phyloP scores from a whole-genome alignment of 1,140 invertebrate genomes.

The Apolygus lucorum region DNA sequence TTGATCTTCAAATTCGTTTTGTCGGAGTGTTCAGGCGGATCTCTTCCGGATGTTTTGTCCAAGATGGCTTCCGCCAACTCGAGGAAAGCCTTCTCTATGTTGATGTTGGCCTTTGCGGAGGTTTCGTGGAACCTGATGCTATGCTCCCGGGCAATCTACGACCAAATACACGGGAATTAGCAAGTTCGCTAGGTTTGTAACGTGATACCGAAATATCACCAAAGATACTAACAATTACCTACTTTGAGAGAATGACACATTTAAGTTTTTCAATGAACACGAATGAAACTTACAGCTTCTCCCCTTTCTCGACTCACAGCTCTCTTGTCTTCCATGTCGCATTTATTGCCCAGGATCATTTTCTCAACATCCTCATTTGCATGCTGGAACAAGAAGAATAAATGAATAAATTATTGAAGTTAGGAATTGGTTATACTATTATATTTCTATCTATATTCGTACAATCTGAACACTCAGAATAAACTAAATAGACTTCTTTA shows the following conservation, averaged over 20 bases:
- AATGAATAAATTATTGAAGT: too few species aligned
- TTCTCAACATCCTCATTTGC: constrained; percentile 99
- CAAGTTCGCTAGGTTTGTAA: neutral
- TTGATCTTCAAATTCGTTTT: constrained; percentile 45
- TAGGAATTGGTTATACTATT: too few species aligned
- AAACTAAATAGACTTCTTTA: too few species aligned
- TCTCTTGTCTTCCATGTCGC: constrained; percentile 97
- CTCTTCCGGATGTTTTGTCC: constrained; percentile 66
- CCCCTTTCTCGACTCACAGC: constrained; percentile 83
- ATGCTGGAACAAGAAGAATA: constrained; percentile 55
- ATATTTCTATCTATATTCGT: too few species aligned
- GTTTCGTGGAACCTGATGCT: constrained; percentile 98
- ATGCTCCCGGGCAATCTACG: constrained; percentile 93
- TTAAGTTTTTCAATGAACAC: too few species aligned
- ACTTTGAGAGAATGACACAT: too few species aligned
- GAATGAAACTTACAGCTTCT: constrained; percentile 57
- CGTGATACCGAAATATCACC: too few species aligned
- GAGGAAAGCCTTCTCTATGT: constrained; percentile 95
- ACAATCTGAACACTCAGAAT: too few species aligned
- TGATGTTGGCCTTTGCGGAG: constrained; percentile 95
- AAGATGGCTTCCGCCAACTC: constrained; percentile 94
- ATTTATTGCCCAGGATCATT: constrained; percentile 99
- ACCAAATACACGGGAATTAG: too few species aligned
- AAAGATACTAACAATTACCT: too few species aligned
- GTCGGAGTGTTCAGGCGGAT: constrained; percentile 56